phyloP scores from a whole-genome alignment of 2,797 vertebrate genomes.

The Myiotriccus ornatus region DNA sequence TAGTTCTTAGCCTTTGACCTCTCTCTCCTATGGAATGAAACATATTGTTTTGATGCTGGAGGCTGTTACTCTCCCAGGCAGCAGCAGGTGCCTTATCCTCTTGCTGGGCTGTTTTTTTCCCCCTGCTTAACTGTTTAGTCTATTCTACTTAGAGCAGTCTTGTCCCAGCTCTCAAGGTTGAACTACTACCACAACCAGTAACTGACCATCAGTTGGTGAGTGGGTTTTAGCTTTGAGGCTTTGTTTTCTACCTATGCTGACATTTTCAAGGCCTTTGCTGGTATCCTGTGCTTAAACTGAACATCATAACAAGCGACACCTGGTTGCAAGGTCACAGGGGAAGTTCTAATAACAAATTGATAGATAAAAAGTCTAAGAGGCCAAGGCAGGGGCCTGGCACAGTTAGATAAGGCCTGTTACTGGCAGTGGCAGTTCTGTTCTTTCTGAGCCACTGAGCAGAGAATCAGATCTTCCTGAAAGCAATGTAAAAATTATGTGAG shows the following conservation, averaged over 20 bases:
- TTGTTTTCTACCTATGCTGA: background rate
- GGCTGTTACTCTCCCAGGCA: background rate
- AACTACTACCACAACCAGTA: background rate
- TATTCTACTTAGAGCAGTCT: background rate
- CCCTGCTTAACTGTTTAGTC: background rate
- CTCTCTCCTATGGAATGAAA: background rate
- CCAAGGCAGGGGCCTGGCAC: background rate
- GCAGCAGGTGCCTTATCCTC: background rate
- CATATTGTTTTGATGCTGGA: background rate
- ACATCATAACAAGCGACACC: background rate
- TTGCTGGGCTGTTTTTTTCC: background rate
- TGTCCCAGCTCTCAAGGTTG: background rate
- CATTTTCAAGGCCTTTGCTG: conserved; percentile 17
- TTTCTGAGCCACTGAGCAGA: background rate
- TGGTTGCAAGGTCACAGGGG: background rate
- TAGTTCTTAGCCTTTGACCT: background rate
- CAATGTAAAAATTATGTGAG: background rate
- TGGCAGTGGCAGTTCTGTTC: background rate
- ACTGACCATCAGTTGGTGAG: background rate
- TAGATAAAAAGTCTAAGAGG: background rate
- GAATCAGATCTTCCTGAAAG: background rate
- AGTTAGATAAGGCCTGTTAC: background rate
- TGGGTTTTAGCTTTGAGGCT: background rate
- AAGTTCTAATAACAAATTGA: background rate
- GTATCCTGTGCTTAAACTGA: background rate